Base-by-base conservation (phyloP, 2,113 vertebrate species). In the Chaenogobius annularis region DNA sequence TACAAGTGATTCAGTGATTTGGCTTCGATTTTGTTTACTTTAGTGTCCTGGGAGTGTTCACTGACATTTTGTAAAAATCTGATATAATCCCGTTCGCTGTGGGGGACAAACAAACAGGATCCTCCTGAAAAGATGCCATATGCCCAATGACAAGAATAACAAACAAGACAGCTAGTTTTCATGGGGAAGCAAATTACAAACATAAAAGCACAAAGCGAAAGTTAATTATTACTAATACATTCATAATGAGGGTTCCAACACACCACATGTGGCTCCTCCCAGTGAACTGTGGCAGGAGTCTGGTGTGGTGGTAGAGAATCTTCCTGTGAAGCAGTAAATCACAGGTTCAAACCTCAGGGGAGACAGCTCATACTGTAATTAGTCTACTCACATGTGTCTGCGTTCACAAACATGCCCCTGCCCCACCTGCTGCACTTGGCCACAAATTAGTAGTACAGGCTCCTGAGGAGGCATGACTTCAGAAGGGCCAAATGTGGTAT, bases 31-130 rank as follows among this genome's bases (percentile, higher is more conserved):
- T 75, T 70, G 6, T 43, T 61, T 37, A 20, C 10, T 14, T 54
- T 46, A 66, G 43, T 69, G 67, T 64, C 20, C 26, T 54, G 26
- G 52, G 20, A 20, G n/a, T 56, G 55, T 63, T 52, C 20, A 4
- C 52, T 44, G 22, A 67, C 23, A 47, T 78, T 65, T 77, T 83
- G 66, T 74, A 83, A 77, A 77, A 85, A 46, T 84, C 54, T 66
- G 5, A 68, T n/a, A 8, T 19, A 64, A 63, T 76, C 59, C 59
- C 14, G 2, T 0, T 1, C 20, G 7, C 54, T 78, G 31, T 19
- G 40, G 47, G 67, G 65, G 31, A 66, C 40, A 44, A 59, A 78
- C 0, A 10, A 19, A 46, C 26, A 31, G 1, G 13, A 43, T 68
- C 55, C 58, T 66, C 52, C 59, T 15, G 58, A 61, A 55, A 19